Conservation (phyloP, 2,113 vertebrate genomes). For the Chaetops frenatus region DNA sequence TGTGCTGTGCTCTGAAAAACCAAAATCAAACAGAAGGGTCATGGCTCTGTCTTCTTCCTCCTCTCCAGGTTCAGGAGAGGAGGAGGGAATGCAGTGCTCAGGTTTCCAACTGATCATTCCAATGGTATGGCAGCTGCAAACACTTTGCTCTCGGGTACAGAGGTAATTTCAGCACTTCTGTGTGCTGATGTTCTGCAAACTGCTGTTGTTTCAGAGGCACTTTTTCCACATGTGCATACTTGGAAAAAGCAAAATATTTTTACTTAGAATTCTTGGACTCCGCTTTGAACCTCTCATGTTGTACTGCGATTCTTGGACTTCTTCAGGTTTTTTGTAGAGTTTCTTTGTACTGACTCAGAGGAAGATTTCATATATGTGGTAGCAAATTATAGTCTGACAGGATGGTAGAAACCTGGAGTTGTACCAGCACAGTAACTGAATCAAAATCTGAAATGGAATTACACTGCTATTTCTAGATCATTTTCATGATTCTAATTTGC, state of each 20-base stretch:
- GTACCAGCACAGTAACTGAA: not conserved
- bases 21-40: not conserved
- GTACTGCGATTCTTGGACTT: slow-evolving; percentile 13
- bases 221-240: slow-evolving; percentile 19
- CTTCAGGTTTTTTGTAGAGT: not conserved
- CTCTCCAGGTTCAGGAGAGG: not conserved
- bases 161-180: not conserved
- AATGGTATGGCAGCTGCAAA: not conserved
- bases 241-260: slow-evolving; percentile 29
- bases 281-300: not conserved
- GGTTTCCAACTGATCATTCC: not conserved
- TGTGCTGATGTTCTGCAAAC: not conserved
- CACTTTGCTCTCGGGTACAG: rapidly evolving
- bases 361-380: not conserved
- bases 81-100: not conserved
- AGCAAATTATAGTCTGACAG: not conserved
- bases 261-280: not conserved
- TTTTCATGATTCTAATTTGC: not conserved
- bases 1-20: not conserved
- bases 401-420: not conserved
- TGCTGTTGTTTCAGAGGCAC: not conserved
- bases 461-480: not conserved
- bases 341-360: not conserved
- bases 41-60: not conserved
- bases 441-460: not conserved